These are phyloP conservation scores for Nebria ingens DNA, from an alignment of 1,140 invertebrate genomes.

Conservation along the genomic window DNA sequence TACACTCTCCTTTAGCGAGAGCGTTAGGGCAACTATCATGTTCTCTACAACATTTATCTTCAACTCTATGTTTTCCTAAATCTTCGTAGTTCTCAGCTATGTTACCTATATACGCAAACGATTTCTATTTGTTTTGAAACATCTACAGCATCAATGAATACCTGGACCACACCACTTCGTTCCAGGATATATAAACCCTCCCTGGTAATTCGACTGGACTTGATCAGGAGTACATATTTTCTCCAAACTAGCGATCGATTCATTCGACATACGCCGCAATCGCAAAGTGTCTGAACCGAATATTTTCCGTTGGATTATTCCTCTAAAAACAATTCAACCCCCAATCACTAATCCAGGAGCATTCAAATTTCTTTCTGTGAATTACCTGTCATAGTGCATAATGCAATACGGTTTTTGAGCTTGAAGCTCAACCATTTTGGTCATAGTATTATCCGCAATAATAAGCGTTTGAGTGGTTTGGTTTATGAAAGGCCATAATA, in stretches of 20 bases:
- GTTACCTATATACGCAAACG: constrained; percentile 15
- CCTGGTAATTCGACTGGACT: constrained; percentile 28
- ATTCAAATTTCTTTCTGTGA: no score
- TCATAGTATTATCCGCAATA: constrained; percentile 51
- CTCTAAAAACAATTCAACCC: constrained; percentile 30
- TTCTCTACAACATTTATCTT: constrained; percentile 63
- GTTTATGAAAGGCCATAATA: constrained; percentile 12
- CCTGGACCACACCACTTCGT: constrained; percentile 62
- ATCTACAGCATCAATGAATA: constrained; percentile 8
- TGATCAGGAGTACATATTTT: constrained; percentile 41
- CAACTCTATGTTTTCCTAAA: constrained; percentile 48
- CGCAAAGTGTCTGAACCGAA: constrained; percentile 44
- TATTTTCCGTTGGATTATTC: constrained; percentile 48
- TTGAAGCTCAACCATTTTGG: constrained; percentile 51
- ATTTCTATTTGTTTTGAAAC: background rate
- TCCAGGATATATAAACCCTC: constrained; percentile 37
- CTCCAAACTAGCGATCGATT: constrained; percentile 46
- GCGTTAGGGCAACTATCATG: constrained; percentile 63
- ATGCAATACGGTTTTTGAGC: constrained; percentile 46
- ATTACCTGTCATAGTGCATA: constrained; percentile 48
- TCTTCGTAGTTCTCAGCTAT: constrained; percentile 44
- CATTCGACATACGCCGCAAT: constrained; percentile 47
- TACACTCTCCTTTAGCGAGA: constrained; percentile 47
- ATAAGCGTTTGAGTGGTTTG: constrained; percentile 36
- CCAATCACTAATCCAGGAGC: background rate